These are phyloP conservation scores for Eristalis tenax DNA, from an alignment of 2,888 invertebrate genomes.

Conservation along the genomic window DNA sequence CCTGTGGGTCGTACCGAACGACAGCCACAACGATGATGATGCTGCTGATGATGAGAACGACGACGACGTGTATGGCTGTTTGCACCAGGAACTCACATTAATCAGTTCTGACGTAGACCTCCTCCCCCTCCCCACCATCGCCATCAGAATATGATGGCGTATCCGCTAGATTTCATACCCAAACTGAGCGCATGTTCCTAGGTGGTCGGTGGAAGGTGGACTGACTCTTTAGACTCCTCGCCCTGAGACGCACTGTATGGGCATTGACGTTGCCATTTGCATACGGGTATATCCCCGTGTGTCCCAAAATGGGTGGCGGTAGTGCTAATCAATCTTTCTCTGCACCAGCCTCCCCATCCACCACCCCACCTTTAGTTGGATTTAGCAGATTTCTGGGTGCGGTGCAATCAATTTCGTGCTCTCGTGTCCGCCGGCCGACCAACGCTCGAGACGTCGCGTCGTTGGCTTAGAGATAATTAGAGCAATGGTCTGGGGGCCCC, in stretches of 20 bases:
- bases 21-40: slow-evolving; percentile 21
- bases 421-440: slow-evolving; percentile 10
- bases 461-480: slow-evolving; percentile 27
- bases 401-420: slow-evolving; percentile 47
- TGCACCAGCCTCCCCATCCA: neutral
- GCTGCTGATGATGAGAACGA: neutral
- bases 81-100: slow-evolving; percentile 67
- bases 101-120: slow-evolving; percentile 46
- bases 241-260: slow-evolving; percentile 4
- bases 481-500: neutral
- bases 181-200: slow-evolving; percentile 10
- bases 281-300: neutral
- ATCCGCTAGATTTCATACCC: neutral
- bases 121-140: neutral
- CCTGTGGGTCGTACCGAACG: slow-evolving; percentile 50
- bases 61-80: slow-evolving; percentile 17
- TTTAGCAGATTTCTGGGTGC: slow-evolving; percentile 39
- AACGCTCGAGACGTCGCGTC: neutral
- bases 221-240: no score
- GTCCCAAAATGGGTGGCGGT: slow-evolving; percentile 5
- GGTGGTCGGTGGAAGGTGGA: slow-evolving; percentile 3
- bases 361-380: neutral
- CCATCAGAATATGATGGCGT: neutral
- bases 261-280: slow-evolving; percentile 16
- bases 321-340: slow-evolving; percentile 45